These are phyloP conservation scores for Phyllotis vaccarum DNA, from an alignment of 2,797 vertebrate species.

Conservation along the genomic window DNA sequence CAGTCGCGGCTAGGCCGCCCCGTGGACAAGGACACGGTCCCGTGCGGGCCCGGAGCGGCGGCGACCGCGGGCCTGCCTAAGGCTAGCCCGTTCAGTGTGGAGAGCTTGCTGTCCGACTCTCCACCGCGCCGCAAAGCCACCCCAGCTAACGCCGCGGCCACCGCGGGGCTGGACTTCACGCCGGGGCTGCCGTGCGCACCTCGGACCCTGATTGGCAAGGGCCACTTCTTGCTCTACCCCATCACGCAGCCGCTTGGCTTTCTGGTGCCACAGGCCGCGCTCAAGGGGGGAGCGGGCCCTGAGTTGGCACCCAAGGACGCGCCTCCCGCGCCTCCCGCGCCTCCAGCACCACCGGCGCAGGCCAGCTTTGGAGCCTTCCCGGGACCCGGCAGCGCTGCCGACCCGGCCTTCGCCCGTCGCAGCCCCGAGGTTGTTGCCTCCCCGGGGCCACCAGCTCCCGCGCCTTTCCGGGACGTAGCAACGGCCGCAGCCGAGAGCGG, in stretches of 20 bases:
- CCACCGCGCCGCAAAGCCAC: slow-evolving; percentile 93
- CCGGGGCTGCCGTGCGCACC: slow-evolving; percentile 91
- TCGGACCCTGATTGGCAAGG: slow-evolving; percentile 96
- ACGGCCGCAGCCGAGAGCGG: slow-evolving; percentile 15
- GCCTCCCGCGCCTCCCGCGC: slow-evolving; percentile 85
- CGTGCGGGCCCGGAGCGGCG: slow-evolving; percentile 85
- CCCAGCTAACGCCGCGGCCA: slow-evolving; percentile 88
- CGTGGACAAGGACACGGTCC: slow-evolving; percentile 91
- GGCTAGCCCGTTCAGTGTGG: slow-evolving; percentile 97
- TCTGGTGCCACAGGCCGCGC: slow-evolving; percentile 96
- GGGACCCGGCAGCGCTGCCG: slow-evolving; percentile 85
- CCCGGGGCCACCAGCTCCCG: slow-evolving; percentile 72
- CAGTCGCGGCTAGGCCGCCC: slow-evolving; percentile 89
- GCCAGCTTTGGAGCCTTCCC: slow-evolving; percentile 84
- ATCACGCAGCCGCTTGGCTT: slow-evolving; percentile 98
- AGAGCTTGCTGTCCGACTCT: slow-evolving; percentile 96
- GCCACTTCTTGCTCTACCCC: slow-evolving; percentile 97
- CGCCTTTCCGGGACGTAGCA: slow-evolving; percentile 65
- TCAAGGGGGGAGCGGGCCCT: slow-evolving; percentile 89
- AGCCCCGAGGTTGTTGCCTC: slow-evolving; percentile 70
- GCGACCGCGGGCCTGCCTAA: slow-evolving; percentile 90
- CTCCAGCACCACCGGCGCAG: slow-evolving; percentile 82
- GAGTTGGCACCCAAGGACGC: slow-evolving; percentile 86
- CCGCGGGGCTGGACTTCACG: slow-evolving; percentile 90
- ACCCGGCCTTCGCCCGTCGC: slow-evolving; percentile 77